Evolutionary conservation across 2,888 invertebrate genomes (phyloP).

Genomic region (Sinhomidia bicolor): DNA sequence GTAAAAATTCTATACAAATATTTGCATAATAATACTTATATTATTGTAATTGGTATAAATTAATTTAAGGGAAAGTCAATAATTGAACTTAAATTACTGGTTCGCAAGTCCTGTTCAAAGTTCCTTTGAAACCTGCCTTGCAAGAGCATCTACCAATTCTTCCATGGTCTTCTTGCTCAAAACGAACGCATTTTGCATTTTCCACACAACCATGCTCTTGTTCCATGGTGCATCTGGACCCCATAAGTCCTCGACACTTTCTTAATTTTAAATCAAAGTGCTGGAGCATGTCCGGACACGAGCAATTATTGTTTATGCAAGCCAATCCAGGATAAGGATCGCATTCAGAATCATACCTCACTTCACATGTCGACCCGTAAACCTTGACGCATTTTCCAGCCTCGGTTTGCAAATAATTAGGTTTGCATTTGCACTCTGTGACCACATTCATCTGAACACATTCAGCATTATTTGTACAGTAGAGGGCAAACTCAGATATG

Average conservation of each 20-base stretch:
- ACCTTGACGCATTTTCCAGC: slow-evolving; percentile 72
- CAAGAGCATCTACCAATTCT: slow-evolving; percentile 71
- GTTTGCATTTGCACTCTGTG: slow-evolving; percentile 73
- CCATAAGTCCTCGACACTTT: slow-evolving; percentile 69
- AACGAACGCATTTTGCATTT: slow-evolving; percentile 62
- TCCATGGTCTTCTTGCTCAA: slow-evolving; percentile 57
- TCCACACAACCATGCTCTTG: slow-evolving; percentile 66
- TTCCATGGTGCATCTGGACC: slow-evolving; percentile 60
- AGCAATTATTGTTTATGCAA: slow-evolving; percentile 70
- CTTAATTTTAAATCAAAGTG: slow-evolving; percentile 62
- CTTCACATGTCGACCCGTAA: slow-evolving; percentile 68
- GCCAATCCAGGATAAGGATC: slow-evolving; percentile 62
- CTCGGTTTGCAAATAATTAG: slow-evolving; percentile 70
- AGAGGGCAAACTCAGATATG: slow-evolving; percentile 57
- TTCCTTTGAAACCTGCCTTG: slow-evolving; percentile 63
- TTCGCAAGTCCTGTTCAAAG: slow-evolving; percentile 66
- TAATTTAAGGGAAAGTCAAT: too few relatives aligned
- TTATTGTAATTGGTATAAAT: too few relatives aligned
- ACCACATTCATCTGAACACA: slow-evolving; percentile 57
- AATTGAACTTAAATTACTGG: slow-evolving; percentile 49
- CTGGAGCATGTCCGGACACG: slow-evolving; percentile 59
- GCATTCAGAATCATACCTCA: slow-evolving; percentile 63
- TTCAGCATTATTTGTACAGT: slow-evolving; percentile 74
- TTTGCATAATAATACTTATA: too few relatives aligned
- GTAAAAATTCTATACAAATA: too few relatives aligned